Base-by-base conservation (phyloP, 2,113 vertebrate species). In the Boulengeromyrus knoepffleri region DNA sequence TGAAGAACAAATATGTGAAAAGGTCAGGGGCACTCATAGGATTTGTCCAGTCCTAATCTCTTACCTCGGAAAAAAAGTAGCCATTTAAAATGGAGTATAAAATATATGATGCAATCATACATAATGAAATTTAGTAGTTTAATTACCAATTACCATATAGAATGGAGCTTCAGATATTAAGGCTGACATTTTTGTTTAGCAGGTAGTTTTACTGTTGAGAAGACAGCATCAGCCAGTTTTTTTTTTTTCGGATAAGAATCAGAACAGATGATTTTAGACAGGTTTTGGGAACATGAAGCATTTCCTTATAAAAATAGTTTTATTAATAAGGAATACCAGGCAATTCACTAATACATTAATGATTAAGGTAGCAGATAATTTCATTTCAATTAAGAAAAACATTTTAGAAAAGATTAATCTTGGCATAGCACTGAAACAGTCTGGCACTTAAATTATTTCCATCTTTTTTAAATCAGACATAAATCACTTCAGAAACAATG, bases 281-380 rank as follows among this genome's bases (percentile, higher is more conserved):
- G 21, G 31, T 80, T 42, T 80, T 42, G 3, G 36, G 5, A 80
- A 80, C 74, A 80, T 19, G 13, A 80, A 42, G 36, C 31, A 80
- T 80, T 80, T 80, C 74, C 31, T 80, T 80, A 80, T 42, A 80
- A 80, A 80, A 80, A 80, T 80, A 80, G 74, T 42, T 80, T 80
- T 80, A 80, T 80, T 80, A 80, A 42, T 39, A 80, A 80, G 74
- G 36, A 80, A 80, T 80, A 80, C 15, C 36, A 42, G 74, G 74
- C 74, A 39, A 80, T 80, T 80, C 36, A 42, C 36, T 17, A 80
- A 80, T 36, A 42, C 74, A 80, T 80, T 80, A 80, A 42, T 80
- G 31, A 80, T 80, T 80, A 80, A 42, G 36, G 36, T 36, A 80
- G 74, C 74, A 80, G 74, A 36, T 39, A 80, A 80, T 42, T 80